A percentile compares a stretch with the other conserved stretches of the same genome.
These are phyloP conservation scores for Aleiodes testaceus DNA, from an alignment of 2,888 invertebrate species.

Conservation along the genomic window DNA sequence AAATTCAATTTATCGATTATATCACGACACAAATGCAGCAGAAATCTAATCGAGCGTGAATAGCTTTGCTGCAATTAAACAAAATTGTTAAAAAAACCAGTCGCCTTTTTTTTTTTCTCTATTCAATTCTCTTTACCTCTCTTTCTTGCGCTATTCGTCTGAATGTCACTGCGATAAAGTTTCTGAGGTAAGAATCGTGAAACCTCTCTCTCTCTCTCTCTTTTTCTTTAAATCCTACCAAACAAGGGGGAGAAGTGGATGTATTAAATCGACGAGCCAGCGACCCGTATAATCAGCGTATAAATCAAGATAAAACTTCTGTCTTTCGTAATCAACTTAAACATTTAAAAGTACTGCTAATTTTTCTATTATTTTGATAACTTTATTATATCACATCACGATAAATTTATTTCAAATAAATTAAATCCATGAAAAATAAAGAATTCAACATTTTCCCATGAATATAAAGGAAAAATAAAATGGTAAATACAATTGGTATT, in stretches of 20 bases:
- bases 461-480: neutral
- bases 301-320: slow-evolving; percentile 42
- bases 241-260: neutral
- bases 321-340: slow-evolving; percentile 31
- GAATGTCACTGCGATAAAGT: slow-evolving; percentile 41
- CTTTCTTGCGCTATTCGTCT: neutral
- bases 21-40: slow-evolving; percentile 20
- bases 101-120: slow-evolving; percentile 1
- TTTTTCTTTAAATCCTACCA: slow-evolving; percentile 1
- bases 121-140: too few species aligned
- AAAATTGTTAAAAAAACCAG: slow-evolving; percentile 41
- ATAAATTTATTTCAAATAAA: neutral
- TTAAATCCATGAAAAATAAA: neutral
- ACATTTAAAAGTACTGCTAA: slow-evolving; percentile 33
- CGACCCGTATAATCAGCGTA: slow-evolving; percentile 39
- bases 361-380: neutral
- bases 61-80: slow-evolving; percentile 38
- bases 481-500: slow-evolving; percentile 22
- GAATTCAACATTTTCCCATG: neutral
- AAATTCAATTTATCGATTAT: slow-evolving; percentile 10
- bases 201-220: slow-evolving; percentile 4
- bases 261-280: slow-evolving; percentile 41
- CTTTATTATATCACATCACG: neutral
- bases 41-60: slow-evolving; percentile 34
- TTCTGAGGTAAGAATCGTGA: slow-evolving; percentile 36